These are phyloP conservation scores for Ciconia nigra DNA, from an alignment of 2,797 vertebrate species.

Conservation along the genomic window DNA sequence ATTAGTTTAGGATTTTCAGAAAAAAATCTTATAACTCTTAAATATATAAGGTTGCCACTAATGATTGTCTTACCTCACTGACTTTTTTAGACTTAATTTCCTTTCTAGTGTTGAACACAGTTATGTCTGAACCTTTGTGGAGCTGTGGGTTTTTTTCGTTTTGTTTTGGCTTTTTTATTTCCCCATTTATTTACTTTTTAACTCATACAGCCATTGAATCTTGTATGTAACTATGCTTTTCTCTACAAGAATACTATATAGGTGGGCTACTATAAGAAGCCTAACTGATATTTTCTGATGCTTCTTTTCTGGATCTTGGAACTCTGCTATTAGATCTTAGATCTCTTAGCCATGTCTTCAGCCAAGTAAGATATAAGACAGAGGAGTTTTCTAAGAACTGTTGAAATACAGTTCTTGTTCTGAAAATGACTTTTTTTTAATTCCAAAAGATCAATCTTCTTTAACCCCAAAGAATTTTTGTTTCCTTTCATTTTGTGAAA, in stretches of 20 bases:
- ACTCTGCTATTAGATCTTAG: neutral
- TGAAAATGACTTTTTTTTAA: neutral
- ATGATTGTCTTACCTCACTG: neutral
- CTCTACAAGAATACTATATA: neutral
- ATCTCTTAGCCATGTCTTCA: neutral
- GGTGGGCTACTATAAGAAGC: neutral
- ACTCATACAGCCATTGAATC: neutral
- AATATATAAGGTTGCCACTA: neutral
- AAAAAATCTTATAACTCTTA: fast-evolving
- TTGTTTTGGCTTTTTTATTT: neutral
- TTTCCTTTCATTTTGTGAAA: neutral
- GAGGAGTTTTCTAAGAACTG: neutral
- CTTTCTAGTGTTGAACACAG: neutral
- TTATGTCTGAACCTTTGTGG: neutral
- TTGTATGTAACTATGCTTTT: neutral
- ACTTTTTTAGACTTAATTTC: neutral
- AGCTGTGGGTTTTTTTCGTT: neutral
- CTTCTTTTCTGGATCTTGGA: neutral
- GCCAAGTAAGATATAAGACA: neutral
- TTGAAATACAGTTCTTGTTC: neutral
- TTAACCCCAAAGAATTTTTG: neutral
- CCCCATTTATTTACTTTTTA: neutral
- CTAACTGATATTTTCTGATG: neutral
- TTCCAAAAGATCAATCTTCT: neutral
- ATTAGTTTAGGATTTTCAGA: neutral